Conservation (phyloP, 2,113 vertebrate species). For the Euleptes europaea region DNA sequence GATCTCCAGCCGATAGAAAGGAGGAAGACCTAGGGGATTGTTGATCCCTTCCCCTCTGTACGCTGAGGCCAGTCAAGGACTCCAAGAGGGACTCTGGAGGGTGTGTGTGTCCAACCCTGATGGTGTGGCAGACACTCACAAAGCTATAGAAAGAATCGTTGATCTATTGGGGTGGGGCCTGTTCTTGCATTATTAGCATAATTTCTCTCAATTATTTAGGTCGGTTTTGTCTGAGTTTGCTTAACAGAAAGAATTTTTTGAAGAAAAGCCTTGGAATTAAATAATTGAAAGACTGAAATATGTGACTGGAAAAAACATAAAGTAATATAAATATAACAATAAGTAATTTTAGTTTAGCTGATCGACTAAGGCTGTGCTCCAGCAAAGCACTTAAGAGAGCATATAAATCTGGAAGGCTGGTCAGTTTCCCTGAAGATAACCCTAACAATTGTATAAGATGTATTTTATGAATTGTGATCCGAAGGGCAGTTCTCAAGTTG, state of each 20-base stretch:
- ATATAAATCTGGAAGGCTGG: not conserved
- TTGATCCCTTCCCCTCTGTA: too few relatives aligned
- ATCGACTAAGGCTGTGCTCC: slow-evolving; percentile 13
- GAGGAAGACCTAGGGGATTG: too few relatives aligned
- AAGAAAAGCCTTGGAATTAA: not conserved
- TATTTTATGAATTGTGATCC: not conserved
- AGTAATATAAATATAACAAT: not conserved
- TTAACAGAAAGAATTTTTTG: not conserved
- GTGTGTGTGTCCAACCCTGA: too few relatives aligned
- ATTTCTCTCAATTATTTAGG: slow-evolving; percentile 7
- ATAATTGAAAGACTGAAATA: slow-evolving; percentile 3
- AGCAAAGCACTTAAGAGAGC: slow-evolving; percentile 38
- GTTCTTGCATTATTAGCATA: not conserved
- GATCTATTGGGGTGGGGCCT: not conserved
- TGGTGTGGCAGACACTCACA: too few relatives aligned
- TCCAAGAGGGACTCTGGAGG: too few relatives aligned
- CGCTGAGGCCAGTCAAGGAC: too few relatives aligned
- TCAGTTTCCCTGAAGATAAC: slow-evolving; percentile 8
- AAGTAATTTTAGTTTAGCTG: slow-evolving; percentile 11
- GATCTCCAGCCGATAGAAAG: too few relatives aligned
- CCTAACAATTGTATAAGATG: slow-evolving; percentile 6
- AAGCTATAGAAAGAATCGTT: not conserved
- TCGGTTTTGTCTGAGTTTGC: not conserved
- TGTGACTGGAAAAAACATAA: not conserved
- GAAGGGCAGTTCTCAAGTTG: not conserved